Evolutionary conservation across 2,797 vertebrate genomes (phyloP), one percentile per base, ranked within the genome.

Genomic region (Microchirus variegatus): DNA sequence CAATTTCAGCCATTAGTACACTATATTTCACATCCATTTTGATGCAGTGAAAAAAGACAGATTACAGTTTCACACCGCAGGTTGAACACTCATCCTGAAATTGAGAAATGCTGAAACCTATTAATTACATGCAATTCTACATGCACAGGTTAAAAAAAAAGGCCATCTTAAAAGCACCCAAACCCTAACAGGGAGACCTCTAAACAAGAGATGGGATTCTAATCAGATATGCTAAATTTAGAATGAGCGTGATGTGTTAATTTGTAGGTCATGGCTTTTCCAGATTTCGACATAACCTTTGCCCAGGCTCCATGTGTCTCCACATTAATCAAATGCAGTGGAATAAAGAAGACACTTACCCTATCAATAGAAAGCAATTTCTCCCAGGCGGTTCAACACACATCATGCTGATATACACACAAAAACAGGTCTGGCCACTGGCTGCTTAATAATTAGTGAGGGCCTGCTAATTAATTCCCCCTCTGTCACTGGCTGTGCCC

Each of bases 381-480:
- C 87, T 91, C 81, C 52, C 14, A 73, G 78, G 80, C 59, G 65
- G 78, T 79, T 77, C 65, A 77, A 73, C 77, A 81, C 82, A 73
- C 59, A 80, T 73, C 79, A 80, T 59, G 72, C 67, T 68, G 78
- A 78, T 80, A 66, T 68, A 70, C 75, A 82, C 84, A 78, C 77
- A 87, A 8, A 31, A 87, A 88, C 87, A 85, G 78, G 71, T 81
- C 76, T 78, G 69, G 68, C 78, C 70, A 75, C 63, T 62, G 85
- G 75, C 82, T 88, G 82, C 78, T 84, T 85, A 78, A 87, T n/a
- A 92, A 91, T 92, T 87, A 91, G 86, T 67, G 73, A 85, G 53
- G 80, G 50, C 73, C 77, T 74, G 84, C 84, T 91, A 91, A 92
- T 93, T 87, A 92, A 93, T 91, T 90, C 88, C 74, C 77, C 60